Conservation (phyloP, 1,140 invertebrate species). For the Calycopis cecrops region DNA sequence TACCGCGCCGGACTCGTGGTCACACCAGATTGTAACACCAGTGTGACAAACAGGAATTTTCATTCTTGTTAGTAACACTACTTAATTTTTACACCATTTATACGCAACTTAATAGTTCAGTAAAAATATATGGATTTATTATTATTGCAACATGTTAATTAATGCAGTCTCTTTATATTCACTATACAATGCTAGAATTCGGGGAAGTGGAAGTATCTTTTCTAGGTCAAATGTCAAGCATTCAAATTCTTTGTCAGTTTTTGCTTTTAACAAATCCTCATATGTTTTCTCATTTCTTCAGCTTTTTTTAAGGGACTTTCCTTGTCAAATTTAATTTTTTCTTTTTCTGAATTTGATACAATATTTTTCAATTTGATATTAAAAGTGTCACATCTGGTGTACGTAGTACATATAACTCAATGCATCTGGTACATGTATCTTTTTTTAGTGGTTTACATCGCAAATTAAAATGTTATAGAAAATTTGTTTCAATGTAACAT, state of each 20-base stretch:
- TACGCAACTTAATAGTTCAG: no score
- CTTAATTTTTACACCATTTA: no score
- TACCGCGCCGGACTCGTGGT: no score
- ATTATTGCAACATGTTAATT: no score
- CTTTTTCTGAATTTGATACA: constrained; percentile 6
- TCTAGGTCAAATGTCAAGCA: constrained; percentile 41
- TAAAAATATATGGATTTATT: no score
- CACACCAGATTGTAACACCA: no score
- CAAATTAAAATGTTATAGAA: constrained; percentile 19
- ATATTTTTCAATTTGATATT: constrained; percentile 8
- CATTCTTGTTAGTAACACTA: no score
- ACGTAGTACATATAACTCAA: no score
- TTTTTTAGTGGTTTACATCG: constrained; percentile 26
- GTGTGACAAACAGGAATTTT: no score
- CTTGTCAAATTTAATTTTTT: constrained; percentile 10
- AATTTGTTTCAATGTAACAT: constrained; percentile 18
- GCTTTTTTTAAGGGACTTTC: constrained; percentile 2
- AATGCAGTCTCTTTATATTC: no score
- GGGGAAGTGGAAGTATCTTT: constrained; percentile 43
- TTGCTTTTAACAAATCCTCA: constrained; percentile 20
- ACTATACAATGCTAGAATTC: constrained; percentile 38
- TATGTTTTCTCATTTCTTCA: constrained; percentile 15
- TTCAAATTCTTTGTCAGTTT: constrained; percentile 14
- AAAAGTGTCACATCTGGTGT: constrained; percentile 24
- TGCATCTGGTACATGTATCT: constrained; percentile 28